Evolutionary conservation across 2,888 invertebrate genomes (phyloP), one percentile per base, ranked within the genome.

Genomic region (Trachelus troglodyta): DNA sequence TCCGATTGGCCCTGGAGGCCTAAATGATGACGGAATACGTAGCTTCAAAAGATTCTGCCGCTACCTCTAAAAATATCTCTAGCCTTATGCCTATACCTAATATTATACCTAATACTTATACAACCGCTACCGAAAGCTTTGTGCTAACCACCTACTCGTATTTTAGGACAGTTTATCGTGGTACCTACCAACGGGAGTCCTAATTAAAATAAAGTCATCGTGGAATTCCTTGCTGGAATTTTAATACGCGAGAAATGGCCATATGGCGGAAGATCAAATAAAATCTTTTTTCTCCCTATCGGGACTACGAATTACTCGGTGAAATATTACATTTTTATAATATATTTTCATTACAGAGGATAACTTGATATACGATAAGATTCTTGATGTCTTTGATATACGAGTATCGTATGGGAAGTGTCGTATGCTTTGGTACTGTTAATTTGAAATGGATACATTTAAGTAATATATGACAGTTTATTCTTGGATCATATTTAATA

Each of bases 11-110:
- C 40, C 56, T 9, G 56, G 23, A 56, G 56, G 56, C 23, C 1
- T 9, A 23, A 56, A 56, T 1, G 56, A 56, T 23, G 56, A 15
- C 56, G 40, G 23, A 56, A 56, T 56, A 56, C 34, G 34, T 34
- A 75, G 71, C 40, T 75, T 75, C 69, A 12, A 69, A 75, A 75
- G 77, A 77, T 35, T 75, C 71, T 69, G 69, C 75, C 77, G 77
- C 69, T 40, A 40, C 56, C 1, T 31, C 77, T 30, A 69, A 77
- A 75, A 69, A 75, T 69, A 77, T 40, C 75, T 15, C 37, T 68
- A 23, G 33, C 15, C 23, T 69, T 30, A 1, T 1, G 69, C 40
- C 35, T 40, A 56, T 56, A 23, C 40, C 40, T 23, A 56, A 56
- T 2, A 56, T 56, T 56, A 56, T 56, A 23, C 56, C 56, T 56